Base-by-base conservation (phyloP, 1,140 invertebrate species). In the Drosophila leontia region DNA sequence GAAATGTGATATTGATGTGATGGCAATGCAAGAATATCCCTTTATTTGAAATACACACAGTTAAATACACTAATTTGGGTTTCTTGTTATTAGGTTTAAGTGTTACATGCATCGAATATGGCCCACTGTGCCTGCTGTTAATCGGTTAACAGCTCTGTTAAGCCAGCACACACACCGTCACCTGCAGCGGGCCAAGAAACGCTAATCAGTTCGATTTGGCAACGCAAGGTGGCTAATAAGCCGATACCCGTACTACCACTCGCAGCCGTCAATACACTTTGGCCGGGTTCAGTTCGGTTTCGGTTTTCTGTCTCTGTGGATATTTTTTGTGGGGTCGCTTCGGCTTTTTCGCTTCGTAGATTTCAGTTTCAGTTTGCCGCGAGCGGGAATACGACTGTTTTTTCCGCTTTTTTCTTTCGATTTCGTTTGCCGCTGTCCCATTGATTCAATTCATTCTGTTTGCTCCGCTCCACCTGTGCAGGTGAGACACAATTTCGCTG, bases 371-470 rank as follows among this genome's bases (percentile, higher is more conserved):
- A 70, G 64, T 69, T 65, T 59, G 35, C 71, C 61, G 71, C 61
- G 35, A 45, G 70, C 37, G 59, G 55, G 47, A 55, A 17, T 55
- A 8, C 39, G 71, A 63, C 23, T 44, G 71, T 56, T 19, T 74
- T n/a, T 51, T 48, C 19, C 53, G 47, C 44, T 78, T 37, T 62
- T 69, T 78, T 26, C 39, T 51, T 78, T 56, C 75, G 62, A 75
- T 79, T 79, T 79, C 59, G 41, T 42, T 41, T 44, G 47, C 51
- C 29, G 59, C 41, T 56, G 64, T 82, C 68, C 71, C 68, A 79
- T 82, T 87, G 75, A 87, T 78, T 78, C 67, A 68, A 88, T 82
- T 88, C 85, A 88, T 88, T 88, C 82, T 81, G 81, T 76, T 67
- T 60, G 82, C 78, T 78, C 67, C 45, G 86, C 85, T 88, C 75